Base-by-base conservation (phyloP, 2,113 vertebrate genomes). In the Dromas ardeola region DNA sequence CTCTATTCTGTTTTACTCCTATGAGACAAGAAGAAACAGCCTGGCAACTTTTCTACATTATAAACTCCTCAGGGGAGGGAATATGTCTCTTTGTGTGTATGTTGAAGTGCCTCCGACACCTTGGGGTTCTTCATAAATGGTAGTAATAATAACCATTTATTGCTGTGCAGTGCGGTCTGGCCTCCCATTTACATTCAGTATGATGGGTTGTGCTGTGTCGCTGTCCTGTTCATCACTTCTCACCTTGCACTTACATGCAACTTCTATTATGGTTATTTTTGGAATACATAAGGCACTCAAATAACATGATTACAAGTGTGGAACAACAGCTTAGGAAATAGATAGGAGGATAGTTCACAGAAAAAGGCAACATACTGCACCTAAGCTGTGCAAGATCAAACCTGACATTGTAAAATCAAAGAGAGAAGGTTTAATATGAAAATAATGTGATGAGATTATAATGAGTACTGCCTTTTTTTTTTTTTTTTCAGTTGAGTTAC, bases 211-310 rank as follows among this genome's bases (percentile, higher is more conserved):
- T 90, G 73, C 89, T 66, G 93, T 77, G 81, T 82, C 0, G 29
- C 93, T 97, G 95, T 97, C 93, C 89, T 90, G 97, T 80, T 90
- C 96, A 95, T 97, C 97, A 97, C 95, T 94, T 97, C 95, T 94
- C 97, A 96, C 97, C 88, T 95, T 85, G 91, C 86, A 91, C 89
- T 95, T 97, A 97, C 96, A 97, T 58, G 66, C 49, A 82, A 93
- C 86, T 96, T 95, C 94, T 95, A 95, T 94, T 97, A 96, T 18
- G 49, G 94, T 73, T 97, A 95, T 95, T 95, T 95, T 97, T 97
- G 95, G 96, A 95, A 82, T 25, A 95, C 91, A 45, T 85, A 88
- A 94, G 86, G 94, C 96, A 96, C 94, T 97, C 95, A 77, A 94
- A 96, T 82, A 94, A 97, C 93, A 96, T 87, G 96, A 95, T 95